These are phyloP conservation scores for Pteronotus mesoamericanus DNA, from an alignment of 2,797 vertebrate genomes.

Conservation along the genomic window DNA sequence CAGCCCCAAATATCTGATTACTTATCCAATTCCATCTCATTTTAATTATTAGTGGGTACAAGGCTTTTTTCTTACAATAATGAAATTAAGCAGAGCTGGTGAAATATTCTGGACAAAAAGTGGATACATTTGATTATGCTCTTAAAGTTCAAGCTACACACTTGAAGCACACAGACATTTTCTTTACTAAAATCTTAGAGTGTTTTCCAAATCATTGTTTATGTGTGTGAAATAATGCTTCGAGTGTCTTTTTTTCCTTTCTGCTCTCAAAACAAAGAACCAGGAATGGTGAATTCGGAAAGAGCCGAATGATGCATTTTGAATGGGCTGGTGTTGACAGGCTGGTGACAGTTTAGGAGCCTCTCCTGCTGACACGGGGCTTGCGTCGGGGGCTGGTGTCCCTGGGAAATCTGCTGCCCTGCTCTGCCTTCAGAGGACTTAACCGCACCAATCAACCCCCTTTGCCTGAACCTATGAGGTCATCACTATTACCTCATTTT, in stretches of 20 bases:
- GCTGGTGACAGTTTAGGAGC: not conserved
- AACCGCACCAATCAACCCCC: not conserved
- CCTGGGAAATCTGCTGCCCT: not conserved
- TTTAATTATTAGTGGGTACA: not conserved
- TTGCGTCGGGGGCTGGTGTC: not conserved
- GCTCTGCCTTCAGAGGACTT: not conserved
- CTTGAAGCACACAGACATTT: not conserved
- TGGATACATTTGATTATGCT: not conserved
- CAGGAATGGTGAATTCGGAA: not conserved
- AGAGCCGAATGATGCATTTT: not conserved
- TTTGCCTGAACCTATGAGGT: conserved; percentile 36
- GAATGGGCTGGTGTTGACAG: not conserved
- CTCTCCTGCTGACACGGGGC: not conserved
- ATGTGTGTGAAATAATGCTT: not conserved
- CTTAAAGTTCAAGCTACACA: not conserved
- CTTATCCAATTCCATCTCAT: not conserved
- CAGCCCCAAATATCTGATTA: conserved; percentile 24
- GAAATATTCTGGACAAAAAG: not conserved
- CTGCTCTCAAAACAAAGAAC: not conserved
- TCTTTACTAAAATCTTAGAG: not conserved
- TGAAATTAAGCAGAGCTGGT: not conserved
- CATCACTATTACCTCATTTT: conserved; percentile 53
- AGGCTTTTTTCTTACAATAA: not conserved
- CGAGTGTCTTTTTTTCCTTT: not conserved
- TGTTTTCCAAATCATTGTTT: not conserved